Evolutionary conservation across 2,888 invertebrate species (phyloP), one percentile per base, ranked within the genome.

Genomic region (Drosophila affinis): DNA sequence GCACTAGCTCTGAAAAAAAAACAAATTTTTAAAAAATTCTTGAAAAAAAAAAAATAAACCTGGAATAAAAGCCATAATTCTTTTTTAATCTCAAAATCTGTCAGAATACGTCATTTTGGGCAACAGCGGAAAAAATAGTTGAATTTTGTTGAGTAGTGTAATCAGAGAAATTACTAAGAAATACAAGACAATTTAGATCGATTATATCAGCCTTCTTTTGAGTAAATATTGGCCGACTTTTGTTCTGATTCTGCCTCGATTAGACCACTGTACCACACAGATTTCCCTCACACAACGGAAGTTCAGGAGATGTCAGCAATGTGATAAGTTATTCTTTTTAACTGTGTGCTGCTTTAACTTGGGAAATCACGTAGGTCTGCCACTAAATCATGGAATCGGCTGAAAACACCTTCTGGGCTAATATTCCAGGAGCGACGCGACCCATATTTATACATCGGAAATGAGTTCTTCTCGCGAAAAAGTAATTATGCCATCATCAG

Each of bases 401-500:
- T 49, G 45, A 45, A 49, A 56, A 67, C 45, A 44, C 39, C 67
- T 32, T 24, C 24, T 9, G 21, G 4, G 39, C 48, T 44, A 34
- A 55, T 67, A 39, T 55, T 56, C 34, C 67, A 55, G 18, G 29
- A 67, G 9, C 32, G 32, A 32, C 32, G 32, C 7, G 21, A 34
- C 2, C 55, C 44, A 9, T 45, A 18, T n/a, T 45, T 34, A 12
- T 14, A 9, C n/a, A 27, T 49, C 65, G 65, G 65, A 68, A 68
- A 68, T 67, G 68, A 68, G 65, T 51, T 68, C 44, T 67, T 67
- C 68, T 68, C 56, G 44, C 56, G 56, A 45, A 45, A 67, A 67
- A 17, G 68, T 68, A 67, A 67, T 67, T 68, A 67, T 68, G 65
- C 49, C 65, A 56, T 67, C 65, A 49, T 68, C 67, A 65, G 65